Evolutionary conservation across 1,140 invertebrate genomes (phyloP).

Genomic region (Aphis gossypii): DNA sequence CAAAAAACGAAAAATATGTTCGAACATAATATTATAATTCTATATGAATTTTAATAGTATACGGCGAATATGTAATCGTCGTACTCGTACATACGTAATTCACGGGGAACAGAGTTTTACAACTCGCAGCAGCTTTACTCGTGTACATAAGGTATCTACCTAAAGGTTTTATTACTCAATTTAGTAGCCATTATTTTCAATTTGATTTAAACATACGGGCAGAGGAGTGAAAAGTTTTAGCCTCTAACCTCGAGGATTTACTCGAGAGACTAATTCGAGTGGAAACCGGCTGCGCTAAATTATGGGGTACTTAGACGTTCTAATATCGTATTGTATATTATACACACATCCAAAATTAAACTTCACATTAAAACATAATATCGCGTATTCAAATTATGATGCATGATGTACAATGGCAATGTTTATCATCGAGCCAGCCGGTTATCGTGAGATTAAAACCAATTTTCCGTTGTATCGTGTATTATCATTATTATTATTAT

Average conservation of each 20-base stretch:
- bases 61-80: not conserved
- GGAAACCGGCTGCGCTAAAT: slow-evolving; percentile 17
- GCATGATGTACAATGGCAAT: not conserved
- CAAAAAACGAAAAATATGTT: not conserved
- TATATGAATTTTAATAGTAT: not conserved
- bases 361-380: slow-evolving; percentile 14
- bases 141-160: not conserved
- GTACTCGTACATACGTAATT: not conserved
- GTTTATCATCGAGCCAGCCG: not conserved
- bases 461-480: not conserved
- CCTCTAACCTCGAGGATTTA: slow-evolving; percentile 42
- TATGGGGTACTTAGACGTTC: slow-evolving; percentile 20
- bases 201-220: slow-evolving; percentile 32
- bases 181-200: slow-evolving; percentile 46
- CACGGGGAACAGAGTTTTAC: not conserved
- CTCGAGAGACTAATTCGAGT: slow-evolving; percentile 36
- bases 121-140: not conserved
- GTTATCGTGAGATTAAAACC: not conserved
- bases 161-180: slow-evolving; percentile 22
- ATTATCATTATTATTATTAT: not conserved
- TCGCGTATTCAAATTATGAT: slow-evolving; percentile 29
- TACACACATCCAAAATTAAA: not conserved
- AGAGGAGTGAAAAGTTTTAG: slow-evolving; percentile 24
- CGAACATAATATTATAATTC: not conserved
- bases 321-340: not conserved